Evolutionary conservation across 2,888 invertebrate genomes (phyloP), one percentile per base, ranked within the genome.

Genomic region (Ecliptopera silaceata): DNA sequence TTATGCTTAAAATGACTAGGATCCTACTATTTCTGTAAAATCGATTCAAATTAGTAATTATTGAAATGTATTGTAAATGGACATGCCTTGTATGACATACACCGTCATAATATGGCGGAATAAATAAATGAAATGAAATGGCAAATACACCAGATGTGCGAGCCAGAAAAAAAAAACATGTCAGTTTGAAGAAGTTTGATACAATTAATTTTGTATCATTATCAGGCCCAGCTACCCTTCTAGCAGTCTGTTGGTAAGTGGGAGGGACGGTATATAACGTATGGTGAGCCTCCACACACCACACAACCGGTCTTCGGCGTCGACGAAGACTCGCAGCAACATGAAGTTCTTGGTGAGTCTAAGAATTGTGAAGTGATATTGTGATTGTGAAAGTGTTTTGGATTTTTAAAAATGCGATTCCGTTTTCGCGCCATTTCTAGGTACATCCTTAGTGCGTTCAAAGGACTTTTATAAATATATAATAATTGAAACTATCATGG

Each of bases 231-330:
- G 68, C 72, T 74, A 76, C 74, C 75, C 75, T 75, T 75, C 76
- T 74, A 64, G 64, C 59, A 72, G 69, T 73, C 70, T 73, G 66
- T 52, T 68, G 65, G 64, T 64, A 73, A 84, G 88, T 86, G 89
- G 90, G 89, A 88, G 90, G 87, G 82, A 79, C 74, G 49, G 81
- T 90, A 91, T 91, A 91, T 79, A 90, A 79, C 70, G 56, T 72
- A 77, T 69, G 72, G 69, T 71, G 69, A 65, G 72, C 74, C 68
- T 66, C 63, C 63, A 63, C 66, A 66, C 70, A 69, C 70, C 79
- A 85, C 85, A 88, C 88, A 88, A 86, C 88, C 87, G 87, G 89
- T 89, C 89, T 90, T 89, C 91, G 88, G 82, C 88, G 72, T 71
- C 72, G 71, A 78, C 87, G 89, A 81, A 86, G 88, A 88, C 86